Percentiles rank a stretch among this genome's conserved stretches.
These are phyloP conservation scores for Solea senegalensis DNA, from an alignment of 2,113 vertebrate species.

Conservation along the genomic window DNA sequence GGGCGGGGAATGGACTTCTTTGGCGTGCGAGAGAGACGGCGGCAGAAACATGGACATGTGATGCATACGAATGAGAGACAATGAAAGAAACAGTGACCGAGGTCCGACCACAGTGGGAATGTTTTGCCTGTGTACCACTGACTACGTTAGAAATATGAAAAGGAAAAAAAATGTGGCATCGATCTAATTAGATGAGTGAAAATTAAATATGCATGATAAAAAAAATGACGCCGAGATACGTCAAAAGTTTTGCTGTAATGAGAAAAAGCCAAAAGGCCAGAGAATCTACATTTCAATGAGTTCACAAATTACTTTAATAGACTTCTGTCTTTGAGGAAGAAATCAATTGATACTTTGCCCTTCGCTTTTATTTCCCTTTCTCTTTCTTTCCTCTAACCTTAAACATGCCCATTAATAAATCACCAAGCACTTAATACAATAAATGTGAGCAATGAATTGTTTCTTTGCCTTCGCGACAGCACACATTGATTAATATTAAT, in stretches of 20 bases:
- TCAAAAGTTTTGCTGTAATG: conserved; percentile 20
- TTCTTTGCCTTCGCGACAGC: conserved; percentile 69
- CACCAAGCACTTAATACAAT: conserved; percentile 72
- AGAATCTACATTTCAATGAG: conserved; percentile 48
- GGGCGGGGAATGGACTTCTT: conserved; percentile 25
- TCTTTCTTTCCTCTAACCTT: conserved; percentile 46
- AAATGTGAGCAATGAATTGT: conserved; percentile 76
- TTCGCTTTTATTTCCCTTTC: conserved; percentile 24
- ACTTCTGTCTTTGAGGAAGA: conserved; percentile 56
- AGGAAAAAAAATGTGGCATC: conserved; percentile 4
- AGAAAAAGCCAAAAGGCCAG: conserved; percentile 42
- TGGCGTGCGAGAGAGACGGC: conserved; percentile 26
- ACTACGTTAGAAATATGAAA: no score
- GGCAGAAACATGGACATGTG: neutral
- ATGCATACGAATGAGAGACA: conserved; percentile 35
- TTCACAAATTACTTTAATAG: conserved; percentile 54
- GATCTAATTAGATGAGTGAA: conserved; percentile 23
- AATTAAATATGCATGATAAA: conserved; percentile 17
- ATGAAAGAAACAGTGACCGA: conserved; percentile 29
- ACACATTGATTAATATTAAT: conserved; percentile 81
- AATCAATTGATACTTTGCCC: conserved; percentile 50
- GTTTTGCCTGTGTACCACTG: neutral
- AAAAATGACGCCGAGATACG: conserved; percentile 15
- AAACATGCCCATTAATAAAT: conserved; percentile 77
- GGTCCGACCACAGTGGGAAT: conserved; percentile 36